A percentile compares a stretch with the other conserved stretches of the same genome.
phyloP scores from a whole-genome alignment of 1,140 invertebrate genomes.

The Leucophenga varia region DNA sequence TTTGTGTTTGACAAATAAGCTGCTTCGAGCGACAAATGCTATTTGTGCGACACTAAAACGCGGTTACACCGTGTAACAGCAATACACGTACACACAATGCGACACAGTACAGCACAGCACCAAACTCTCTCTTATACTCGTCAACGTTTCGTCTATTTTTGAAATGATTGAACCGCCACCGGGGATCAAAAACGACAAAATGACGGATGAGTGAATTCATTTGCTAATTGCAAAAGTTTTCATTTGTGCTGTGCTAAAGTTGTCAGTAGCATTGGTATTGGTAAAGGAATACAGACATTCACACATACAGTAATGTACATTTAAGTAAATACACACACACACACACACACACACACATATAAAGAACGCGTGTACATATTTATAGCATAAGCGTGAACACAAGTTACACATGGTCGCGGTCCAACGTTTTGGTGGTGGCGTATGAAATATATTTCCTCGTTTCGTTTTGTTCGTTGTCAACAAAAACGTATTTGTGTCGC shows the following conservation, averaged over 20 bases:
- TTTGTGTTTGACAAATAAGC: slow-evolving; percentile 13
- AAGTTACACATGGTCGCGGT: not conserved
- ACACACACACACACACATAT: not conserved
- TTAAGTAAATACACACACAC: not conserved
- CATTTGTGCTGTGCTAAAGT: slow-evolving; percentile 20
- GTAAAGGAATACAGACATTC: slow-evolving; percentile 16
- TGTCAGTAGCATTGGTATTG: not conserved
- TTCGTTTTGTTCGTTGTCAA: slow-evolving; percentile 29
- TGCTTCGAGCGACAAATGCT: slow-evolving; percentile 12
- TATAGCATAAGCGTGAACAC: no score
- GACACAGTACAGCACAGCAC: not conserved
- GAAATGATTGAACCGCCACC: slow-evolving; percentile 45
- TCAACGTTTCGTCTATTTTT: slow-evolving; percentile 13
- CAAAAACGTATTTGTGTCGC: slow-evolving; percentile 34
- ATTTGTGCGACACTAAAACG: not conserved
- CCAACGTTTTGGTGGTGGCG: not conserved
- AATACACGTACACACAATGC: no score
- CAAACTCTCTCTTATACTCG: no score
- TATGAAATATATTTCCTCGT: slow-evolving; percentile 14
- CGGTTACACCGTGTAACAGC: no score
- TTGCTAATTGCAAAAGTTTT: slow-evolving; percentile 54
- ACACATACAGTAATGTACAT: slow-evolving; percentile 6
- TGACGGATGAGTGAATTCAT: slow-evolving; percentile 56
- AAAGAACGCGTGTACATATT: no score
- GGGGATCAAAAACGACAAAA: slow-evolving; percentile 40